phyloP scores from a whole-genome alignment of 1,140 invertebrate species.

The Pararge aegeria region DNA sequence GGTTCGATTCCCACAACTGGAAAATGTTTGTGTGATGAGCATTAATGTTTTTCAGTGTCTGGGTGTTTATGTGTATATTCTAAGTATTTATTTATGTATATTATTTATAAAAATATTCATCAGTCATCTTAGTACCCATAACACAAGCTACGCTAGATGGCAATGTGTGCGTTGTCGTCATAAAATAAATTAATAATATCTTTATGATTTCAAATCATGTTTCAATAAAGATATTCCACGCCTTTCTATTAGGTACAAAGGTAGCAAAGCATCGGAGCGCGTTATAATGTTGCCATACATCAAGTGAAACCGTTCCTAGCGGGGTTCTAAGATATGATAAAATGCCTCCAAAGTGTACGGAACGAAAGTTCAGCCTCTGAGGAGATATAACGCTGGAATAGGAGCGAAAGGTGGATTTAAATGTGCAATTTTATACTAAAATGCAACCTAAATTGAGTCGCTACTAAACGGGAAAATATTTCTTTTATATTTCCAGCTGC shows the following conservation, averaged over 20 bases:
- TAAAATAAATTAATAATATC: too few relatives aligned
- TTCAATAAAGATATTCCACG: background rate
- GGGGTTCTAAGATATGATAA: constrained; percentile 25
- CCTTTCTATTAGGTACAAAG: background rate
- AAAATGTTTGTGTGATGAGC: too few relatives aligned
- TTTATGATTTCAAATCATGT: background rate
- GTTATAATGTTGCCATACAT: constrained; percentile 23
- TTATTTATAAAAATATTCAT: too few relatives aligned
- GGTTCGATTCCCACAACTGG: too few relatives aligned
- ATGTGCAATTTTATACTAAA: constrained; percentile 7
- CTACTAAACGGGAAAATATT: background rate
- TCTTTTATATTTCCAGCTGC: background rate
- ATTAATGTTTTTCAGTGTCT: too few relatives aligned
- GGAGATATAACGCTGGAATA: constrained; percentile 8
- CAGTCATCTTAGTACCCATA: too few relatives aligned
- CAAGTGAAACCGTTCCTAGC: constrained; percentile 17
- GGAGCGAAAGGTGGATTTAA: background rate
- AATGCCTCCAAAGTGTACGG: constrained; percentile 17
- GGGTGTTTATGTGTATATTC: too few relatives aligned
- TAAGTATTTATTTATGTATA: too few relatives aligned
- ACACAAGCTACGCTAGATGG: too few relatives aligned
- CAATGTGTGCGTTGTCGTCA: too few relatives aligned
- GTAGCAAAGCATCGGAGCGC: constrained; percentile 7
- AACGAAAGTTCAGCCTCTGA: constrained; percentile 9
- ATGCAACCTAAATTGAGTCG: constrained; percentile 16